Evolutionary conservation across 2,888 invertebrate species (phyloP).

Genomic region (Polydrusus pterygomalis): DNA sequence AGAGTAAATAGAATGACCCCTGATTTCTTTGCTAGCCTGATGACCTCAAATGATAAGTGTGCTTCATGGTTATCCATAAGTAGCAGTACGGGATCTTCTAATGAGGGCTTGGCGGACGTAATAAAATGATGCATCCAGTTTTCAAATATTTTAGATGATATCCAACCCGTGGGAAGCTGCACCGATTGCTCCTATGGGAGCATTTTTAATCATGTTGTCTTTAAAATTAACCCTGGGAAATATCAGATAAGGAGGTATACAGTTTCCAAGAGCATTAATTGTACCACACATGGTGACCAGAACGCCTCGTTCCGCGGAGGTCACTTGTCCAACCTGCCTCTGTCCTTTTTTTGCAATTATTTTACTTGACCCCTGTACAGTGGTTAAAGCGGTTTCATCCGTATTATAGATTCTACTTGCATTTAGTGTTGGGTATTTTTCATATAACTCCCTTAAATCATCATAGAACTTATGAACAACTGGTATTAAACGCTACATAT

Average conservation of each 20-base stretch:
- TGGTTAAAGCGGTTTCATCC: slow-evolving; percentile 49
- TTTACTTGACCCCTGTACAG: slow-evolving; percentile 49
- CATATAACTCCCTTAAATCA: slow-evolving; percentile 38
- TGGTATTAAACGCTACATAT: slow-evolving; percentile 44
- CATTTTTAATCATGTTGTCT: slow-evolving; percentile 15
- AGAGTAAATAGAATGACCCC: slow-evolving; percentile 32
- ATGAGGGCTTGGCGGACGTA: slow-evolving; percentile 32
- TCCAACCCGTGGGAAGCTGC: slow-evolving; percentile 35
- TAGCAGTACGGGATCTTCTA: slow-evolving; percentile 23
- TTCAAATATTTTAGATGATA: slow-evolving; percentile 34
- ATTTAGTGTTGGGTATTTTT: slow-evolving; percentile 42
- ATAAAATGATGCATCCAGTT: slow-evolving; percentile 40
- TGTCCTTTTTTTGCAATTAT: slow-evolving; percentile 52
- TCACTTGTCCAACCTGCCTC: slow-evolving; percentile 53
- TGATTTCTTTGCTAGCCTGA: slow-evolving; percentile 37
- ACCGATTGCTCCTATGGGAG: slow-evolving; percentile 31
- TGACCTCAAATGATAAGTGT: slow-evolving; percentile 17
- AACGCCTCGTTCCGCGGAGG: slow-evolving; percentile 32
- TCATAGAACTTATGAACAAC: slow-evolving; percentile 43
- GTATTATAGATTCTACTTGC: slow-evolving; percentile 40
- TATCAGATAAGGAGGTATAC: slow-evolving; percentile 49
- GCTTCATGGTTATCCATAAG: slow-evolving; percentile 40
- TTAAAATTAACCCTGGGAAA: slow-evolving; percentile 37
- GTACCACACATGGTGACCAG: slow-evolving; percentile 45
- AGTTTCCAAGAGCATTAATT: slow-evolving; percentile 46